Conservation (phyloP, 1,140 invertebrate genomes). For the Mya arenaria region DNA sequence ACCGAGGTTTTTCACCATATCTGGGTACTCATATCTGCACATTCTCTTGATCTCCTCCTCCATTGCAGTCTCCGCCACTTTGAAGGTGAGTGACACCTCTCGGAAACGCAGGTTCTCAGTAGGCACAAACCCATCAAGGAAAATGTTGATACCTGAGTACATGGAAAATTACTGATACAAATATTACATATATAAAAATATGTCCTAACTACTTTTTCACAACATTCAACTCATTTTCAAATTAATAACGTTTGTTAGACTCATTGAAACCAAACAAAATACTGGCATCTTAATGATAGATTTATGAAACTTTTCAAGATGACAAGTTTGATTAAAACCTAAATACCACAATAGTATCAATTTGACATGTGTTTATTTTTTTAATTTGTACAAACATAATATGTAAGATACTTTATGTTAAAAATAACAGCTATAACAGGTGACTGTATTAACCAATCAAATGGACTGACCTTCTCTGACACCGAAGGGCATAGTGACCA, state of each 20-base stretch:
- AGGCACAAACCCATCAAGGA: slow-evolving; percentile 99
- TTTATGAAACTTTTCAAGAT: too few species aligned
- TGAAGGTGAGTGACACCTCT: slow-evolving; percentile 97
- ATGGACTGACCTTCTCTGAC: slow-evolving; percentile 93
- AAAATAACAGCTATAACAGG: neutral
- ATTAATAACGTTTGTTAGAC: too few species aligned
- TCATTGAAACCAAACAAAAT: too few species aligned
- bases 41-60: slow-evolving; percentile 98
- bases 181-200: too few species aligned
- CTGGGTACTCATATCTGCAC: slow-evolving; percentile 97
- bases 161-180: neutral
- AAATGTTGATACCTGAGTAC: slow-evolving; percentile 97
- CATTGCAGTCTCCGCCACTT: slow-evolving; percentile 98
- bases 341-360: too few species aligned
- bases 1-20: slow-evolving; percentile 87
- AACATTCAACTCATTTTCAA: too few species aligned
- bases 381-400: neutral
- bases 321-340: too few species aligned
- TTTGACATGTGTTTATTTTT: neutral
- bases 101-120: slow-evolving; percentile 99
- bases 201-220: too few species aligned
- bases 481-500: slow-evolving; percentile 99
- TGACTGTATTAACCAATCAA: neutral
- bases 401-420: neutral
- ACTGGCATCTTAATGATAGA: too few species aligned